Evolutionary conservation across 1,140 invertebrate genomes (phyloP), one percentile per base, ranked within the genome.

Genomic region (Halesus radiatus): DNA sequence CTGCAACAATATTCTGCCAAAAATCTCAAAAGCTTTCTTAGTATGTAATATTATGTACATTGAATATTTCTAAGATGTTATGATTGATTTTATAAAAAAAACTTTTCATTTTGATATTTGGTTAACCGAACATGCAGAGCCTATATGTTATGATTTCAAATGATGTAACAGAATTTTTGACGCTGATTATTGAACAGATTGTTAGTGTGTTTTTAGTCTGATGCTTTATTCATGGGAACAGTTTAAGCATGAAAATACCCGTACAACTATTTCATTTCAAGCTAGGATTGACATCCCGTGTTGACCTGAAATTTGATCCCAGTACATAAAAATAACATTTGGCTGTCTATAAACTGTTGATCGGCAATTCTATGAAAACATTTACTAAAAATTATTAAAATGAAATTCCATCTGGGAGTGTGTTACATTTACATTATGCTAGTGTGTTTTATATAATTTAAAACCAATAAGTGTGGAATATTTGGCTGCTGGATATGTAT

Each of bases 401-500:
- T 60, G 18, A 60, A 3, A 32, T 50, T 6, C 64, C 32, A 10
- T 45, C 5, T 37, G 29, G 50, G 32, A 37, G 64, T 68, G 37
- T 45, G 37, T 26, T 22, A 10, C 15, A 64, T 7, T n/a, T 15
- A 16, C 62, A 26, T 15, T 32, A 64, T 68, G 18, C 18, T 32
- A n/a, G 10, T 32, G n/a, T 68, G 26, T 6, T 68, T 37, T 8
- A 15, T 29, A 16, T 29, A 26, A 64, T 68, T 68, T 32, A 50
- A 68, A 18, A 68, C 16, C 64, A 68, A 68, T 18, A 68, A 32
- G 16, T 37, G 18, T 66, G 15, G 68, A 72, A 20, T 72, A 53
- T 72, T 72, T 72, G 50, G 50, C 26, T 7, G 3, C 68, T 72
- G 68, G 50, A 72, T 72, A 72, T 72, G 68, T 72, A 72, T 72